Evolutionary conservation across 1,140 invertebrate species (phyloP), one percentile per base, ranked within the genome.

Genomic region (Saccostrea cuccullata): DNA sequence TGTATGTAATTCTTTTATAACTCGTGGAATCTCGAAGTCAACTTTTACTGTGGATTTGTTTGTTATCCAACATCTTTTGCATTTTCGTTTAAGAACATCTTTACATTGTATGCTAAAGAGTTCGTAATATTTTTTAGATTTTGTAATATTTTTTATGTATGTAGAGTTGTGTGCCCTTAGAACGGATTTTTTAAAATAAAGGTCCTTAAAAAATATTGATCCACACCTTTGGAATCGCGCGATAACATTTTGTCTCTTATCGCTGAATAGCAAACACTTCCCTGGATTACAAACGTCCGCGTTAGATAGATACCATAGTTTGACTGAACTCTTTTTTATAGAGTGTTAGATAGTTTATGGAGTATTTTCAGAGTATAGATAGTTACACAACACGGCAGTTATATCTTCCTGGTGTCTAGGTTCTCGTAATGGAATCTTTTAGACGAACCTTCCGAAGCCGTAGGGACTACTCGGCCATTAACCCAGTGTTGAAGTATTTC

Each of bases 161-260:
- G 5, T 47, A 47, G 47, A 47, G 47, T 47, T 6, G 9, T 47
- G 6, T 47, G 47, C 47, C 5, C 47, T 47, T 47, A 47, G 47
- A 47, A 8, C 47, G 5, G 9, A 47, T 47, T 47, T 47, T 47
- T 47, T 2, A 9, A 9, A 8, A 47, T 47, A 47, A 47, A 47
- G 47, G 47, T 64, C 58, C 58, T 64, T 17, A 20, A 64, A 13
- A 64, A 64, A 64, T 64, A 64, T 64, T 64, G 58, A 64, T 64
- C 58, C 58, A 20, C 58, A 15, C n/a, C 58, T 36, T 36, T 64
- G 15, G 6, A 17, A 20, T 64, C 17, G 58, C n/a, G 58, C 17
- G 58, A 64, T 64, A 64, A 64, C 58, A 64, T n/a, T 6, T 64
- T 64, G 58, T 64, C 58, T 64, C 58, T 64, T 64, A 64, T 64